Percentiles rank a stretch among this genome's conserved stretches.
Evolutionary conservation across 64 coral and sea anemone species (phyloP).

Genomic region (Porites lutea): DNA sequence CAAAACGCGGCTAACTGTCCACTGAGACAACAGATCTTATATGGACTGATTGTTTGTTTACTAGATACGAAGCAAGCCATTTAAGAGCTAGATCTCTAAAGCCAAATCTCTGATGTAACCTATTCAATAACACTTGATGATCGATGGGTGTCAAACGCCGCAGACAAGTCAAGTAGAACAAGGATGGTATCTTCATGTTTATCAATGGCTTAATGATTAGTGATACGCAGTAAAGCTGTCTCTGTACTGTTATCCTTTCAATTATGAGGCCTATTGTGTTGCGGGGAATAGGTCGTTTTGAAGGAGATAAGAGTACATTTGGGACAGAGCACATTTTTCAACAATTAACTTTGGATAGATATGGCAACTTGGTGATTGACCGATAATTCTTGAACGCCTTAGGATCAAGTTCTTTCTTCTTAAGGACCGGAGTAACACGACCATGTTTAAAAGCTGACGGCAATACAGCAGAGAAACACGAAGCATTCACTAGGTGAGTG

Average conservation of each 20-base stretch:
- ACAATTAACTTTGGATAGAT: slow-evolving; percentile 22
- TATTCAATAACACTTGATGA: too few species aligned
- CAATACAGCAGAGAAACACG: not conserved
- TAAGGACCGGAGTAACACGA: slow-evolving; percentile 14
- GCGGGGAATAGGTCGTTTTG: slow-evolving; percentile 11
- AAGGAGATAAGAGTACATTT: slow-evolving; percentile 15
- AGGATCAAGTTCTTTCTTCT: slow-evolving; percentile 27
- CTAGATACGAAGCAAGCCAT: too few species aligned
- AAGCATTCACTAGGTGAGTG: not conserved
- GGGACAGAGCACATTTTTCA: slow-evolving; percentile 10
- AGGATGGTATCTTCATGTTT: slow-evolving; percentile 15
- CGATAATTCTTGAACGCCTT: not conserved
- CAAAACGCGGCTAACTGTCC: too few species aligned
- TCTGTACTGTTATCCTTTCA: slow-evolving; percentile 31
- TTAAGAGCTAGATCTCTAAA: too few species aligned
- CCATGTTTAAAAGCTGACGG: not conserved
- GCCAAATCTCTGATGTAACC: too few species aligned
- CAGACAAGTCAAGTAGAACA: slow-evolving; percentile 20
- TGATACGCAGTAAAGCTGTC: slow-evolving; percentile 24
- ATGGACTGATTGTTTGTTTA: too few species aligned
- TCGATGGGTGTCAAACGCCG: slow-evolving; percentile 17
- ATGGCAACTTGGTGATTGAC: slow-evolving; percentile 28
- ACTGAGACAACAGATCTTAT: too few species aligned
- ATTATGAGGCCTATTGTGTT: slow-evolving; percentile 14
- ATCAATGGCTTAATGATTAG: not conserved